Evolutionary conservation across 2,797 vertebrate species (phyloP), one percentile per base, ranked within the genome.

Genomic region (Cyprinella venusta): DNA sequence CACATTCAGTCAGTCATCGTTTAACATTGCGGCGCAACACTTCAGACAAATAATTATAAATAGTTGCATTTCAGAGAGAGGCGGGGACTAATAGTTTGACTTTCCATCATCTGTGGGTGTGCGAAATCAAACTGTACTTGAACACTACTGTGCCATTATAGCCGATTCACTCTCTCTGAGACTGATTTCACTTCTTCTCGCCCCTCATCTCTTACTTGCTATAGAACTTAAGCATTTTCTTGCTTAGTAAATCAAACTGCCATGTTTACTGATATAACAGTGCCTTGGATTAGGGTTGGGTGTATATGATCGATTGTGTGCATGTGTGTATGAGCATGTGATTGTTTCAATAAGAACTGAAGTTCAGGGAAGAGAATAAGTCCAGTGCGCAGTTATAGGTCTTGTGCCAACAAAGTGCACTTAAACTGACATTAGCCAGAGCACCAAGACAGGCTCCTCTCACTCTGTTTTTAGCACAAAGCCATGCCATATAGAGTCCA

Each of bases 241-340:
- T 82, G 64, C 87, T 89, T 86, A 76, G 61, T 84, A 87, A 88
- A 79, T 90, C 88, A 89, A 90, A 92, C 91, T 92, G 91, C 89
- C 92, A 91, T 93, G 95, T 95, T 94, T 95, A 94, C 92, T 92
- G 90, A 93, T 90, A 70, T 93, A 92, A 93, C 92, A 94, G 94
- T 95, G 94, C 95, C 95, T 95, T 95, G 93, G 92, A 94, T 81
- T 90, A 85, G 80, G 90, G 87, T 91, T 75, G 56, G 65, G 52
- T 85, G 64, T 67, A 64, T 80, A 38, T 82, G 80, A 50, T 38
- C 24, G 40, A 50, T 59, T 52, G 76, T 30, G 59, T 79, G 80
- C 36, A 8, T 56, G 76, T 8, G 56, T 52, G 83, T 77, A 8
- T 6, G 42, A 54, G 61, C 24, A 65, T 79, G 76, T 42, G 56